phyloP scores from a whole-genome alignment of 1,140 invertebrate genomes.

The Drosophila malerkotliana region DNA sequence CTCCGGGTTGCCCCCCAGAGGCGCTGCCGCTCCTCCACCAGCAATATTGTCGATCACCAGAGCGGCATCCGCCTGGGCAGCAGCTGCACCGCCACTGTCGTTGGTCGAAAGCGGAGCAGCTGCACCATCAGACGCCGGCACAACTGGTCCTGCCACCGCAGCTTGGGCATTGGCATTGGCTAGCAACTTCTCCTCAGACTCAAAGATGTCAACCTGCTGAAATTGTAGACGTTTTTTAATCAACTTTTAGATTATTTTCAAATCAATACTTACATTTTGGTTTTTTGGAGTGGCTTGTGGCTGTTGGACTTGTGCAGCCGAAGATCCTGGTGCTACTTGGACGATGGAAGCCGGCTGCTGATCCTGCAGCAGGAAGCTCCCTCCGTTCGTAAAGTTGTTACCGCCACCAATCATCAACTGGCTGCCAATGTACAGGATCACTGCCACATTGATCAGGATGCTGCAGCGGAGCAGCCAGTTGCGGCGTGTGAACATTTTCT shows the following conservation, averaged over 20 bases:
- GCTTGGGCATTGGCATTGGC: constrained; percentile 41
- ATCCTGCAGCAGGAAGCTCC: constrained; percentile 76
- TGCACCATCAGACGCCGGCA: constrained; percentile 12
- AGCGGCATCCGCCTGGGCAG: constrained; percentile 34
- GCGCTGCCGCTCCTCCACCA: constrained; percentile 12
- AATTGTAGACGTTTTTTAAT: not conserved
- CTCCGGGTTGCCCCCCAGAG: constrained; percentile 31
- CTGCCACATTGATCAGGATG: constrained; percentile 89
- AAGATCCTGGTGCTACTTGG: constrained; percentile 29
- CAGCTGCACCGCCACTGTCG: constrained; percentile 45
- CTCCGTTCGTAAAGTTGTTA: constrained; percentile 72
- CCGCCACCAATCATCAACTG: constrained; percentile 84
- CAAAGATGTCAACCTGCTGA: constrained; percentile 53
- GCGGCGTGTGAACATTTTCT: constrained; percentile 86
- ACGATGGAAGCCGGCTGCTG: constrained; percentile 51
- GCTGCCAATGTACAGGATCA: constrained; percentile 88
- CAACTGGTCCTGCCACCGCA: constrained; percentile 28
- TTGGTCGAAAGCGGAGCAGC: constrained; percentile 26
- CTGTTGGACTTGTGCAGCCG: constrained; percentile 46
- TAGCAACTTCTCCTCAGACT: constrained; percentile 48
- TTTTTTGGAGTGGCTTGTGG: constrained; percentile 61
- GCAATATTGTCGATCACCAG: constrained; percentile 67
- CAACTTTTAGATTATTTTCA: not conserved
- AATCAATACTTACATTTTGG: constrained; percentile 39
- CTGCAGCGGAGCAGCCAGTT: constrained; percentile 90